phyloP scores from a whole-genome alignment of 92 coral and sea anemone species.

The Phymanthus crucifer region DNA sequence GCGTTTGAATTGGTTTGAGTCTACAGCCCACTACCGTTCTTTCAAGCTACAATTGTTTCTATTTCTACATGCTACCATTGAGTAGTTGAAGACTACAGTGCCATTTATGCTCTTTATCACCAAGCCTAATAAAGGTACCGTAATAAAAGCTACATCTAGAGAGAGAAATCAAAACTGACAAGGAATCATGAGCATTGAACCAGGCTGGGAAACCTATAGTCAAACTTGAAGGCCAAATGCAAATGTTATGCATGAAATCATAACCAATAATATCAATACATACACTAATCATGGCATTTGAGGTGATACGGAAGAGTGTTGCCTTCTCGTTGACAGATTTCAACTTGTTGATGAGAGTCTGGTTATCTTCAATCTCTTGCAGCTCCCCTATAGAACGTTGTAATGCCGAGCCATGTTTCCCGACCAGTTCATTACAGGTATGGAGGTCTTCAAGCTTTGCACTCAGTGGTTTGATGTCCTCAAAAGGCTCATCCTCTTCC shows the following conservation, averaged over 20 bases:
- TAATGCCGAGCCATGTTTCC: slow-evolving; percentile 94
- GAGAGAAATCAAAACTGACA: not conserved
- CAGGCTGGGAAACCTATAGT: too few species aligned
- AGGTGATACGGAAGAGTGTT: slow-evolving; percentile 93
- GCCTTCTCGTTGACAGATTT: slow-evolving; percentile 97
- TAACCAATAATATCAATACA: slow-evolving; percentile 25
- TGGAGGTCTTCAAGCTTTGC: slow-evolving; percentile 92
- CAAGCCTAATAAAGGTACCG: too few species aligned
- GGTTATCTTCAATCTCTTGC: slow-evolving; percentile 85
- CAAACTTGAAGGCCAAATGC: too few species aligned
- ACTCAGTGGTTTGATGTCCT: slow-evolving; percentile 83
- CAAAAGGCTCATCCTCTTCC: slow-evolving; percentile 91
- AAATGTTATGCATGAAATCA: too few species aligned
- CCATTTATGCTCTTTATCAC: too few species aligned
- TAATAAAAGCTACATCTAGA: not conserved
- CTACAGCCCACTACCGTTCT: too few species aligned
- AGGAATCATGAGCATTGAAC: not conserved
- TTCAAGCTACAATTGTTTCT: too few species aligned
- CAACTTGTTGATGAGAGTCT: slow-evolving; percentile 63
- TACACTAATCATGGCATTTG: slow-evolving; percentile 99
- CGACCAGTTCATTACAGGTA: slow-evolving; percentile 97
- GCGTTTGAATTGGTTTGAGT: too few species aligned
- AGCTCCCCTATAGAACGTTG: slow-evolving; percentile 92
- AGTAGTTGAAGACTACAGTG: too few species aligned
- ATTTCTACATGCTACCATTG: too few species aligned